Evolutionary conservation across 2,797 vertebrate species (phyloP), one percentile per base, ranked within the genome.

Genomic region (Acanthiza pusilla): DNA sequence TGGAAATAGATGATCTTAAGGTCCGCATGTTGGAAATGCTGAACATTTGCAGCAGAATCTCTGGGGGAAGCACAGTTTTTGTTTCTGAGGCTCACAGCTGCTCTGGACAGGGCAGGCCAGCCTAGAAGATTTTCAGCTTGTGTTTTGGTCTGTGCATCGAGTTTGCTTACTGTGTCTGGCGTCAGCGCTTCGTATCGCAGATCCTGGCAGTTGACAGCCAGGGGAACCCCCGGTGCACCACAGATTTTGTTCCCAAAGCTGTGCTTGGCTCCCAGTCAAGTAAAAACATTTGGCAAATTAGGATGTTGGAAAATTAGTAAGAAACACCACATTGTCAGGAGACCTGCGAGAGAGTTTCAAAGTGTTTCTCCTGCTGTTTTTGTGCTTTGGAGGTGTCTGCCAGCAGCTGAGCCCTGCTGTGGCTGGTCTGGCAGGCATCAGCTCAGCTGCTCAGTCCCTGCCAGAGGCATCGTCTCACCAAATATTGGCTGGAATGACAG

Each of bases 21-120:
- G 18, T 19, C 12, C 4, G 1, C 1, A 0, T 75, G 43, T 43
- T 36, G 40, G 38, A n/a, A 65, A 43, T 65, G 73, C 30, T 78
- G 32, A 27, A 20, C 1, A 0, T 76, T 79, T 11, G 5, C 45
- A 74, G 40, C 16, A 67, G 13, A 30, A 14, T 48, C 19, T 47
- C 34, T 54, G 36, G 18, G 73, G 16, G 22, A 55, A 40, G 11
- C 7, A 22, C 4, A 19, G 26, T 0, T 0, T 42, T n/a, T 0
- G 0, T 45, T n/a, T 86, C 58, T 75, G 48, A 57, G 38, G 30
- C 23, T 94, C 23, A 48, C 16, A 54, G 42, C 32, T 16, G 2
- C 18, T 72, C 34, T 71, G 45, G 48, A 48, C 30, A 40, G 79
- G 25, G 10, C 60, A 77, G 26, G 12, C 9, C 11, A 20, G 48